A percentile compares a stretch with the other conserved stretches of the same genome.
Conservation (phyloP, 2,888 invertebrate genomes). For the Rotaria magnacalcarata region DNA sequence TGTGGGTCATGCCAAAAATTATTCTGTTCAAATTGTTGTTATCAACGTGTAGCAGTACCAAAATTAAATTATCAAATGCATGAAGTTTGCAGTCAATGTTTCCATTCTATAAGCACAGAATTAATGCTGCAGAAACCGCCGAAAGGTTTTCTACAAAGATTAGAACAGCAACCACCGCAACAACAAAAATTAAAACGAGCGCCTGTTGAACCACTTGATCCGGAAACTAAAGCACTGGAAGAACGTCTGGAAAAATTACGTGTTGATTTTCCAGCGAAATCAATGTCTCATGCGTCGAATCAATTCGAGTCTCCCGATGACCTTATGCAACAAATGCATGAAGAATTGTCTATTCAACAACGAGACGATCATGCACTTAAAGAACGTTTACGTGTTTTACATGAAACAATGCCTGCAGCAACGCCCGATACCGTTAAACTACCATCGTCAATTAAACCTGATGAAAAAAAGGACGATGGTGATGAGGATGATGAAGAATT, state of each 20-base stretch:
- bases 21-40: neutral
- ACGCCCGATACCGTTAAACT: neutral
- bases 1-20: neutral
- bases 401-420: neutral
- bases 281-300: neutral
- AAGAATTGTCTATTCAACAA: neutral
- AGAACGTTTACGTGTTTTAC: neutral
- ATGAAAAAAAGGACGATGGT: no score
- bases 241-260: constrained; percentile 9
- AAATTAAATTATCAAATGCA: constrained; percentile 25
- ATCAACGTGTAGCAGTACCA: constrained; percentile 19
- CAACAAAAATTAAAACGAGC: neutral
- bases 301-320: neutral
- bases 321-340: neutral
- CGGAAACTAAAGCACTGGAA: neutral
- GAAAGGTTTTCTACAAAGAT: neutral
- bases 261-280: neutral
- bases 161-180: neutral
- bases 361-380: neutral
- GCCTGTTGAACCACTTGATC: neutral
- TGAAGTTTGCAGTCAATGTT: constrained; percentile 14
- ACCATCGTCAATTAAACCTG: neutral
- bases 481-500: constrained; percentile 27
- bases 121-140: neutral
- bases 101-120: neutral